Evolutionary conservation across 2,113 vertebrate species (phyloP).

Genomic region (Ictalurus furcatus): DNA sequence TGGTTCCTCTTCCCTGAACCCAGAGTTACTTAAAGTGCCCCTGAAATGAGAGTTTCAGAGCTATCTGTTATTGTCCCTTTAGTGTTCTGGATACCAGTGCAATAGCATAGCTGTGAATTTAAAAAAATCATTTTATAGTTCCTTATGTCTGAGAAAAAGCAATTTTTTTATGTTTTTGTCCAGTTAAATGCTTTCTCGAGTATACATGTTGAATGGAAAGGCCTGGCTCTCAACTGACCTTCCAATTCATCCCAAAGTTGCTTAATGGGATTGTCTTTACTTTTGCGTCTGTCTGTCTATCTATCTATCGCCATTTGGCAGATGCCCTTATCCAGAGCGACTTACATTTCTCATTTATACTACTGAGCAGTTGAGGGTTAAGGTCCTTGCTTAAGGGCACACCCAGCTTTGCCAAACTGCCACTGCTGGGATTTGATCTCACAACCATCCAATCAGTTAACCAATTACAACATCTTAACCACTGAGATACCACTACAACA

Average conservation of each 20-base stretch:
- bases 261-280: not conserved
- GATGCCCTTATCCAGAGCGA: too few relatives aligned
- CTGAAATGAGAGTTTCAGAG: not conserved
- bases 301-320: too few relatives aligned
- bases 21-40: not conserved
- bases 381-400: too few relatives aligned
- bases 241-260: not conserved
- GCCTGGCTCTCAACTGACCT: not conserved
- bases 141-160: not conserved
- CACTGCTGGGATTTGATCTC: too few relatives aligned
- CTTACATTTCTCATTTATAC: too few relatives aligned
- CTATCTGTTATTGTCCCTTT: not conserved
- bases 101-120: not conserved
- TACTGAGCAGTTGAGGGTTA: too few relatives aligned
- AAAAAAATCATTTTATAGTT: not conserved
- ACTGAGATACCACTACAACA: too few relatives aligned
- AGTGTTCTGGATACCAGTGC: not conserved
- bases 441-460: too few relatives aligned
- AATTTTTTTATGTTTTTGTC: not conserved
- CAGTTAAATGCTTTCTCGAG: not conserved
- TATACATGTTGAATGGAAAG: not conserved
- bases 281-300: too few relatives aligned
- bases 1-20: conserved; percentile 27
- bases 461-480: too few relatives aligned
- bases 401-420: too few relatives aligned